phyloP scores from a whole-genome alignment of 53 echinoderm and acorn worm species.

The Luidia sarsii region DNA sequence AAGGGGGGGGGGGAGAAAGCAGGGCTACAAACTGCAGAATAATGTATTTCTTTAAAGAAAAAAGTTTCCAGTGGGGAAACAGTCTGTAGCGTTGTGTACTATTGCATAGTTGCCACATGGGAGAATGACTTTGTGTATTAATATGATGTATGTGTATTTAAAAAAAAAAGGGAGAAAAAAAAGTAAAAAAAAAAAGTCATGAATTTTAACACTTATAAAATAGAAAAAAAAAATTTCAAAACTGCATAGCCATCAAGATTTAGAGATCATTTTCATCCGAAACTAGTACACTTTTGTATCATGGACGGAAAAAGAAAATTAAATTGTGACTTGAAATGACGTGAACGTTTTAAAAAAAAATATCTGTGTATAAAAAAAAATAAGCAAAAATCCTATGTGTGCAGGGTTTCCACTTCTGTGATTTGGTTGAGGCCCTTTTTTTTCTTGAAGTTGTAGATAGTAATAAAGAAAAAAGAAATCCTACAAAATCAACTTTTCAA shows the following conservation, averaged over 20 bases:
- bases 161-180: conserved; percentile 32
- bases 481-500: not conserved
- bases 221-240: conserved; percentile 36
- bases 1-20: no score
- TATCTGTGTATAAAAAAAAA: conserved; percentile 36
- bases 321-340: conserved; percentile 54
- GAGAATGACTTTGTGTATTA: conserved; percentile 32
- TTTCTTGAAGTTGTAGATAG: conserved; percentile 42
- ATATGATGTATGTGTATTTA: conserved; percentile 55
- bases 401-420: conserved; percentile 30
- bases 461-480: not conserved
- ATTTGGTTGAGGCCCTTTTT: conserved; percentile 12
- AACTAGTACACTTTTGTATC: conserved; percentile 52
- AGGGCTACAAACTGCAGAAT: not conserved
- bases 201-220: conserved; percentile 66
- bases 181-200: conserved; percentile 55
- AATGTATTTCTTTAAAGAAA: not conserved
- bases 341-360: conserved; percentile 45
- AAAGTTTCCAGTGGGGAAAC: not conserved
- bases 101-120: conserved; percentile 9
- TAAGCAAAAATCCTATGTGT: conserved; percentile 20
- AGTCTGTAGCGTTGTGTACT: conserved; percentile 21
- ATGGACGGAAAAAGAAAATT: conserved; percentile 45
- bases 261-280: conserved; percentile 47
- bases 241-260: conserved; percentile 42